phyloP scores from a whole-genome alignment of 1,140 invertebrate genomes.

The Bombus superbus region DNA sequence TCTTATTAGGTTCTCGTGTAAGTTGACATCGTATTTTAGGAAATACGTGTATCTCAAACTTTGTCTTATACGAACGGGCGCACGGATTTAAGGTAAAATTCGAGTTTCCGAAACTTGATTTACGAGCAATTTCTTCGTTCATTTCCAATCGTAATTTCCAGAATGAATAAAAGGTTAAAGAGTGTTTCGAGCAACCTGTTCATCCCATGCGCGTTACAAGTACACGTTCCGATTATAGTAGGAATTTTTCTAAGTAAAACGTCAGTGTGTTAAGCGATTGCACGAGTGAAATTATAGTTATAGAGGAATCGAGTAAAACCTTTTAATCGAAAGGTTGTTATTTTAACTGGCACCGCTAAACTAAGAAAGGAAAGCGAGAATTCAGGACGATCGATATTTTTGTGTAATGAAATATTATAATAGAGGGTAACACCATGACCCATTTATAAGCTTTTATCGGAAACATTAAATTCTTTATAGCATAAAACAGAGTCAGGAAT shows the following conservation, averaged over 20 bases:
- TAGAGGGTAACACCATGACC: not conserved
- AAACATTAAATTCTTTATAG: not conserved
- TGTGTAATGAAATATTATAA: slow-evolving; percentile 13
- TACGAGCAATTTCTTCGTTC: not conserved
- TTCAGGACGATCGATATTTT: slow-evolving; percentile 19
- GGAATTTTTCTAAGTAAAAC: not conserved
- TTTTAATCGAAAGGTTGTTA: not conserved
- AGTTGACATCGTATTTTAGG: no score
- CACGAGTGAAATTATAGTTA: not conserved
- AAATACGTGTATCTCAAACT: no score
- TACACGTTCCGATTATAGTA: not conserved
- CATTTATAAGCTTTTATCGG: slow-evolving; percentile 17
- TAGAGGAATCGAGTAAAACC: not conserved
- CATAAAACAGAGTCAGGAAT: not conserved
- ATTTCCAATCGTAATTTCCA: not conserved
- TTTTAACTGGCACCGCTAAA: not conserved
- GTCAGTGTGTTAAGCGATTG: not conserved
- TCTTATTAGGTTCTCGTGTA: not conserved
- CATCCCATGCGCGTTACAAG: not conserved
- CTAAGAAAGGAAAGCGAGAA: not conserved
- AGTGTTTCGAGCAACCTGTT: not conserved
- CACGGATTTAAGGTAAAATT: no score
- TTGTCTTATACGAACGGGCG: no score
- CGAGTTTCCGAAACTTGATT: no score
- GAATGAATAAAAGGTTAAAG: not conserved